Evolutionary conservation across 2,797 vertebrate species (phyloP).

Genomic region (Dendrocincla tyrannina): DNA sequence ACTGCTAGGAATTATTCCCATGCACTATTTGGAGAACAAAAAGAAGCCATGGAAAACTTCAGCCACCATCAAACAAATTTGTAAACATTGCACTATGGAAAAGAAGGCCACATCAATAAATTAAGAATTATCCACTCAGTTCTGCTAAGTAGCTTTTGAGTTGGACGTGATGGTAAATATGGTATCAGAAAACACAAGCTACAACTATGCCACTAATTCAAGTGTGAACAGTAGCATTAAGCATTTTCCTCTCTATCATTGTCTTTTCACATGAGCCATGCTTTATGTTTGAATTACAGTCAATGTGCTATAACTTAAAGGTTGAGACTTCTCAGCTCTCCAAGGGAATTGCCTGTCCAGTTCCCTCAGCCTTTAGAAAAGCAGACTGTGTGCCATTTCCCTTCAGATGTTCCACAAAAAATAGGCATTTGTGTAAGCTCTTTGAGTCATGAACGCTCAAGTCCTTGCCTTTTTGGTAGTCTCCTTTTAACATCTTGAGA

Average conservation of each 20-base stretch:
- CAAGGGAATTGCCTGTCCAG: background rate
- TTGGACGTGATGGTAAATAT: background rate
- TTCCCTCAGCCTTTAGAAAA: background rate
- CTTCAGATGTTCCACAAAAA: background rate
- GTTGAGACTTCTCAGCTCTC: background rate
- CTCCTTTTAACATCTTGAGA: conserved; percentile 7
- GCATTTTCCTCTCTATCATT: background rate
- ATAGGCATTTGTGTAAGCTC: background rate
- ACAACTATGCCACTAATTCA: background rate
- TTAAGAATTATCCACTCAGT: background rate
- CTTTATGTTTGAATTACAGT: background rate
- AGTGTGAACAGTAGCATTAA: background rate
- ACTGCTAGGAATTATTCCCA: background rate
- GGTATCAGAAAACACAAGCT: background rate
- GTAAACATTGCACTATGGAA: background rate
- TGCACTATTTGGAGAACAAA: background rate
- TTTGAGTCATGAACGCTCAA: background rate
- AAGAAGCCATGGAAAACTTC: background rate
- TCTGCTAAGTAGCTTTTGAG: background rate
- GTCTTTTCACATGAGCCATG: background rate
- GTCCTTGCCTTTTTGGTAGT: background rate
- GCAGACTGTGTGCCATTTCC: background rate
- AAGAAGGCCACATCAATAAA: conserved; percentile 1
- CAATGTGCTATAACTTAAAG: background rate
- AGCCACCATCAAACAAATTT: background rate